Evolutionary conservation across 2,888 invertebrate species (phyloP), one percentile per base, ranked within the genome.

Genomic region (Nomada flava): DNA sequence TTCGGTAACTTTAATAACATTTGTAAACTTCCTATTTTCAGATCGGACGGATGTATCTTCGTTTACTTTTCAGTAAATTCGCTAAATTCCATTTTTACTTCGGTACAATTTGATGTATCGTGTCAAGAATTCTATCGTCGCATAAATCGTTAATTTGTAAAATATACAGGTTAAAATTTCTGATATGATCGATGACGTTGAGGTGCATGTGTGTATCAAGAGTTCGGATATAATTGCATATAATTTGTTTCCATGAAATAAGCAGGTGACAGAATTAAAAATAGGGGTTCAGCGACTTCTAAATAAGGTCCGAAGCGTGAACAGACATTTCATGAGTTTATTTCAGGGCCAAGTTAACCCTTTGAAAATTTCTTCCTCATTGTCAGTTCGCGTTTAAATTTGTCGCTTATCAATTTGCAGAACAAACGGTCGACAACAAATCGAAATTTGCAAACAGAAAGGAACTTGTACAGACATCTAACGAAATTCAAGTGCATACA

Each of bases 401-500:
- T 29, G 36, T 55, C 77, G 47, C 57, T 36, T 9, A 57, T 76
- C 47, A 15, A 57, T 60, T 18, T 44, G 36, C 7, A 23, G 9
- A 26, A 15, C 10, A 11, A 29, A 52, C 5, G 3, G 15, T 47
- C 42, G 11, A 26, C 20, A 10, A 26, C 20, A 10, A 7, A 47
- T 29, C 0, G 1, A 9, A 53, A 59, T 53, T 63, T 44, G 20
- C 2, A 26, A 63, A 20, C 53, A 65, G 50, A 42, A 2, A 55
- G 10, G 10, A 57, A 52, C 11, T 13, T 26, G 15, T 3, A 42
- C n/a, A 13, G 29, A 9, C 23, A 20, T 20, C 5, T 29, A 11
- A 59, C 11, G 10, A 47, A 72, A 73, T 29, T 80, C 63, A 60
- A 55, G 72, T 68, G 50, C 53, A 53, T 42, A 42, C 65, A 11